These are phyloP conservation scores for Eupithecia abbreviata DNA, from an alignment of 2,888 invertebrate genomes.

Conservation along the genomic window DNA sequence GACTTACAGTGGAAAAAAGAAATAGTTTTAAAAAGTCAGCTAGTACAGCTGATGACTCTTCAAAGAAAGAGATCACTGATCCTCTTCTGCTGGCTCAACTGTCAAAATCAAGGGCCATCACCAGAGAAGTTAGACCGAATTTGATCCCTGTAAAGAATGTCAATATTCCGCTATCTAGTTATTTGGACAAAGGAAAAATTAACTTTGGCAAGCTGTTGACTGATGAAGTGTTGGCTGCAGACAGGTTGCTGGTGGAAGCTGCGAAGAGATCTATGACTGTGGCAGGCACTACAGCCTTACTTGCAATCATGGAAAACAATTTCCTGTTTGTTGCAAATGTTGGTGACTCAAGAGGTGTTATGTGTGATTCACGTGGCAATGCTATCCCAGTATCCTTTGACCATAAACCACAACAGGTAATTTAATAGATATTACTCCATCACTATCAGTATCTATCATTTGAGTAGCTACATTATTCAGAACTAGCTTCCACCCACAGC, in stretches of 20 bases:
- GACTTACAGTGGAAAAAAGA: conserved; percentile 78
- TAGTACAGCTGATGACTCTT: conserved; percentile 84
- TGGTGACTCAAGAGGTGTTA: conserved; percentile 97
- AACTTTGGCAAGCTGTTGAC: conserved; percentile 92
- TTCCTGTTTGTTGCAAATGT: conserved; percentile 96
- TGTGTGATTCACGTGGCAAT: conserved; percentile 95
- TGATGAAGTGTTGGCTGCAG: conserved; percentile 94
- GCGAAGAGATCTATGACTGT: conserved; percentile 91
- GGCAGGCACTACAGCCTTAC: conserved; percentile 95
- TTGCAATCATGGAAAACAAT: conserved; percentile 92
- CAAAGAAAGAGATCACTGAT: conserved; percentile 86
- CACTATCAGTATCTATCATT: no score
- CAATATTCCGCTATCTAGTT: conserved; percentile 83
- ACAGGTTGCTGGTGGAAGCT: conserved; percentile 90
- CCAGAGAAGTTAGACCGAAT: conserved; percentile 84
- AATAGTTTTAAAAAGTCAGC: conserved; percentile 87
- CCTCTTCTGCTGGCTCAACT: conserved; percentile 86
- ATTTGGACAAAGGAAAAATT: conserved; percentile 89
- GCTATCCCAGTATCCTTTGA: conserved; percentile 97
- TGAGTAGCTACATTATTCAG: no score
- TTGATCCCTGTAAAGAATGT: conserved; percentile 75
- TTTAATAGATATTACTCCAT: neutral
- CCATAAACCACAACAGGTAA: conserved; percentile 97
- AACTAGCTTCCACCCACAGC: no score
- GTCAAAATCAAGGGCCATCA: conserved; percentile 85